These are phyloP conservation scores for Tenodera sinensis DNA, from an alignment of 2,888 invertebrate genomes.

Conservation along the genomic window DNA sequence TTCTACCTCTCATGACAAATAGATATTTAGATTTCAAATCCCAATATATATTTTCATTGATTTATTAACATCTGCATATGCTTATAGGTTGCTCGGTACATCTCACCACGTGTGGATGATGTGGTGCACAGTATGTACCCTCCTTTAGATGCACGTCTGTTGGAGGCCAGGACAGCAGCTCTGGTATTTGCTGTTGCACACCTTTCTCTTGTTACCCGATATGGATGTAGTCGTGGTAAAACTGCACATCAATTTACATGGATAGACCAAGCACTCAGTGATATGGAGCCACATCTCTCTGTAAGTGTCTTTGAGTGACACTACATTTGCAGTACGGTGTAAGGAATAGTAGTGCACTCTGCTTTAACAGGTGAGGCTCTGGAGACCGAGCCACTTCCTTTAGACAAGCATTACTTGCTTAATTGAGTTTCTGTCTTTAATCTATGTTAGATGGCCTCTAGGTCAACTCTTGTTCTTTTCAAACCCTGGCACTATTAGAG, in stretches of 20 bases:
- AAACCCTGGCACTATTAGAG: too few species aligned
- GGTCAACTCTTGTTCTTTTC: too few species aligned
- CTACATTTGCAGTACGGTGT: too few species aligned
- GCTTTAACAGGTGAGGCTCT: too few species aligned
- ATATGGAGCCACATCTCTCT: slow-evolving; percentile 62
- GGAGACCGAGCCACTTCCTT: too few species aligned
- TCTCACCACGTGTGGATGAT: slow-evolving; percentile 66
- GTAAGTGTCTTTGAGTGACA: slow-evolving; percentile 41
- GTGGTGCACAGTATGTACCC: slow-evolving; percentile 68
- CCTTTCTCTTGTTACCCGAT: slow-evolving; percentile 61
- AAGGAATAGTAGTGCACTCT: too few species aligned
- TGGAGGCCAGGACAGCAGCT: slow-evolving; percentile 65
- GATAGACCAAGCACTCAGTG: slow-evolving; percentile 48
- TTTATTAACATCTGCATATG: neutral
- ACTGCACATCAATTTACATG: slow-evolving; percentile 7
- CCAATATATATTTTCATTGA: too few species aligned
- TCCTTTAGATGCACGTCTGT: slow-evolving; percentile 62
- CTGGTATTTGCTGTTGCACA: slow-evolving; percentile 64
- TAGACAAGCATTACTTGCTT: too few species aligned
- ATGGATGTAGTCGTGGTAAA: slow-evolving; percentile 46
- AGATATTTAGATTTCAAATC: too few species aligned
- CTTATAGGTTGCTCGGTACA: slow-evolving; percentile 56
- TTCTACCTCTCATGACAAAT: too few species aligned
- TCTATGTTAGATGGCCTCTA: too few species aligned
- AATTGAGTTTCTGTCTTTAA: too few species aligned